Evolutionary conservation across 2,797 vertebrate species (phyloP).

Genomic region (Malacoraja senta): DNA sequence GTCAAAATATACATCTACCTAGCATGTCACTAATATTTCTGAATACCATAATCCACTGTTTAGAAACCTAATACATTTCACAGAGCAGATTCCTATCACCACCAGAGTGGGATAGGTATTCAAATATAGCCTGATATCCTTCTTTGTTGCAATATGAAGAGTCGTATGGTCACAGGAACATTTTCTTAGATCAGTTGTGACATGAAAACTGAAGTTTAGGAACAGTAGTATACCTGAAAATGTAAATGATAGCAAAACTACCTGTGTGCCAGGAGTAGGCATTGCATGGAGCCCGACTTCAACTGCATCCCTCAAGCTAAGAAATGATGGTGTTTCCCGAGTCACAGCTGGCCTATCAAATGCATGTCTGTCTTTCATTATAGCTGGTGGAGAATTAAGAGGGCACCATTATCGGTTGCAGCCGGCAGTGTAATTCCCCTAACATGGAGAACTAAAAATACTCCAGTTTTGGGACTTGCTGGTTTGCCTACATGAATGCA

Average conservation of each 20-base stretch:
- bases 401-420: neutral
- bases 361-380: neutral
- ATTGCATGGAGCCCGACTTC: no score
- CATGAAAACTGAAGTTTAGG: no score
- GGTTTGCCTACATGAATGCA: neutral
- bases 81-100: neutral
- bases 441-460: neutral
- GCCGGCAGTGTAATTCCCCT: neutral
- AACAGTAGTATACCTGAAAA: no score
- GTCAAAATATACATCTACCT: neutral
- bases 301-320: neutral
- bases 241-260: no score
- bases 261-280: no score
- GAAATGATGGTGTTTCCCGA: no score
- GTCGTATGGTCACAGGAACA: neutral
- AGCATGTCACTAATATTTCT: neutral
- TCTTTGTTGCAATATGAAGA: neutral
- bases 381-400: neutral
- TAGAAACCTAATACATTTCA: neutral
- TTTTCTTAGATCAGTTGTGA: neutral
- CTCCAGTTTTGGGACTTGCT: neutral
- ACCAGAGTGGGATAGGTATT: neutral
- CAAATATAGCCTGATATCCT: neutral
- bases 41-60: neutral
- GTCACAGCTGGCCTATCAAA: neutral